These are phyloP conservation scores for Coendou prehensilis DNA, from an alignment of 2,797 vertebrate genomes.

Conservation along the genomic window DNA sequence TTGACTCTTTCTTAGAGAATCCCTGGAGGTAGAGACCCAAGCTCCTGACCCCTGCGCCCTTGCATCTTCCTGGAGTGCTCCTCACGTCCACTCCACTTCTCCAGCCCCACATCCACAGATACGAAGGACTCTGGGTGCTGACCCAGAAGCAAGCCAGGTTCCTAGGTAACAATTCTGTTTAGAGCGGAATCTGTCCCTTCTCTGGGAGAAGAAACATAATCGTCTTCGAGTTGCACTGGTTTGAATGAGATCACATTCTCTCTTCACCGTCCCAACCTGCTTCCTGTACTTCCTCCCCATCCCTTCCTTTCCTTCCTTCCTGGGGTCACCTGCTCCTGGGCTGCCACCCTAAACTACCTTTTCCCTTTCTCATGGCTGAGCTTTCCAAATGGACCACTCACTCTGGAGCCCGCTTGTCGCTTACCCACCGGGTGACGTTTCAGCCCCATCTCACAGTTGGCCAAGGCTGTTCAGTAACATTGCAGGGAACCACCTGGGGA, in stretches of 20 bases:
- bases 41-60: not conserved
- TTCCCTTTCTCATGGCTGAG: too few species aligned
- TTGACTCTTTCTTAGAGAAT: not conserved
- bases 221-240: not conserved
- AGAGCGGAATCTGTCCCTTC: not conserved
- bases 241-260: not conserved
- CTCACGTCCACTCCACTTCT: not conserved
- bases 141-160: not conserved
- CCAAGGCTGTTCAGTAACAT: not conserved
- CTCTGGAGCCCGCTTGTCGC: not conserved
- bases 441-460: accelerated
- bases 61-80: accelerated
- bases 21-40: not conserved
- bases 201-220: not conserved
- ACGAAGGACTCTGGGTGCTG: not conserved
- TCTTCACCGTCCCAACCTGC: accelerated
- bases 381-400: not conserved
- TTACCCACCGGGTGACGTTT: not conserved
- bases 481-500: accelerated
- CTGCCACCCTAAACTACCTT: not conserved
- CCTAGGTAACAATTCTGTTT: not conserved
- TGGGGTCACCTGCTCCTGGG: not conserved
- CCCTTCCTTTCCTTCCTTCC: not conserved
- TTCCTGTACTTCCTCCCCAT: accelerated
- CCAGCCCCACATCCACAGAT: not conserved